Evolutionary conservation across 2,888 invertebrate genomes (phyloP), one percentile per base, ranked within the genome.

Genomic region (Anoncus sp.): DNA sequence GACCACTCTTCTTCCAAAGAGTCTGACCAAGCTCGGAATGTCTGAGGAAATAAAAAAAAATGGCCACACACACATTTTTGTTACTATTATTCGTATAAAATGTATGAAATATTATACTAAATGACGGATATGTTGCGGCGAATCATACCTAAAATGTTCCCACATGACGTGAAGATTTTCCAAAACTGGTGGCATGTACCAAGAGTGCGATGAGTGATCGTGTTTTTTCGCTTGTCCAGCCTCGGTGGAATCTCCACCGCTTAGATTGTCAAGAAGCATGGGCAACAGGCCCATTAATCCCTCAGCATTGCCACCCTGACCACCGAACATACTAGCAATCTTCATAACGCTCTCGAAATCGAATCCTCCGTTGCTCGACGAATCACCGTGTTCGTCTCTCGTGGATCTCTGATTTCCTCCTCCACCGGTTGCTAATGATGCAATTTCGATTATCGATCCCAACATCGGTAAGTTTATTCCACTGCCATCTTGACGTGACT

Each of bases 1-100:
- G 91, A 0, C 96, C 96, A 1, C 96, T 94, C 81, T 94, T 95
- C 85, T 94, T 94, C 93, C 96, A 95, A 7, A 96, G 88, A 0
- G 94, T 94, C 87, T 94, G 95, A 0, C 96, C 96, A 18, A 97
- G 91, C 80, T 97, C 96, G 0, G 97, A 96, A 87, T 95, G 95
- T 35, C 95, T 93, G 70, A 18, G 62, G 49, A 20, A 62, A 49
- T 49, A 43, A 10, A 38, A 72, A 71, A 9, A 18, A 14, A 12
- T 45, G 5, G 45, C 16, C 16, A 5, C n/a, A 4, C 3, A 45
- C 45, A 18, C n/a, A n/a, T n/a, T n/a, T n/a, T n/a, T n/a, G n/a
- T n/a, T n/a, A n/a, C n/a, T n/a, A n/a, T n/a, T n/a, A n/a, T n/a
- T n/a, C n/a, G n/a, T n/a, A n/a, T n/a, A n/a, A n/a, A n/a, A n/a